Conservation (phyloP, 2,113 vertebrate genomes). For the Gulo gulo region DNA sequence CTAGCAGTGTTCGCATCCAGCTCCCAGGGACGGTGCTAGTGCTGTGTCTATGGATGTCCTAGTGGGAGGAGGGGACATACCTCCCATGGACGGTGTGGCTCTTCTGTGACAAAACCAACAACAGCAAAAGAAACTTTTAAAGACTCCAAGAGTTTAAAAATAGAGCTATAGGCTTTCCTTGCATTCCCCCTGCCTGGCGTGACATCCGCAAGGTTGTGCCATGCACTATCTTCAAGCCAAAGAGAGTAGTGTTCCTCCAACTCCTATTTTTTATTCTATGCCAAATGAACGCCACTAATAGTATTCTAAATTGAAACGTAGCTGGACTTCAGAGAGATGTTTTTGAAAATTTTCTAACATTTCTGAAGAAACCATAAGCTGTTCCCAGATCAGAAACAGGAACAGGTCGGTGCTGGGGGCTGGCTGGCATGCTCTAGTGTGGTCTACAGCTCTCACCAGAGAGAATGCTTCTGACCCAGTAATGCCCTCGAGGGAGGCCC, state of each 20-base stretch:
- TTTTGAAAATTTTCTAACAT: neutral
- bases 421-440: fast-evolving
- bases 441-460: neutral
- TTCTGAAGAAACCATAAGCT: neutral
- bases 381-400: neutral
- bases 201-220: neutral
- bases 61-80: fast-evolving
- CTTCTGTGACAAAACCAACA: neutral
- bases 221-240: neutral
- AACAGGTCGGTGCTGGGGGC: neutral
- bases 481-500: neutral
- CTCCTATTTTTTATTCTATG: neutral
- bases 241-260: neutral
- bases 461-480: neutral
- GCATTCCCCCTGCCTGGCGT: neutral
- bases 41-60: fast-evolving
- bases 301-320: neutral
- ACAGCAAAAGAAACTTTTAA: neutral
- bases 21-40: fast-evolving
- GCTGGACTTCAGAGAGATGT: neutral
- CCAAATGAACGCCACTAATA: neutral
- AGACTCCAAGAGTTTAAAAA: neutral
- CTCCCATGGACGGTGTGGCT: neutral
- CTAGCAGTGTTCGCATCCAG: fast-evolving
- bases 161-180: neutral